Evolutionary conservation across 2,113 vertebrate genomes (phyloP).

Genomic region (Pongo pygmaeus): DNA sequence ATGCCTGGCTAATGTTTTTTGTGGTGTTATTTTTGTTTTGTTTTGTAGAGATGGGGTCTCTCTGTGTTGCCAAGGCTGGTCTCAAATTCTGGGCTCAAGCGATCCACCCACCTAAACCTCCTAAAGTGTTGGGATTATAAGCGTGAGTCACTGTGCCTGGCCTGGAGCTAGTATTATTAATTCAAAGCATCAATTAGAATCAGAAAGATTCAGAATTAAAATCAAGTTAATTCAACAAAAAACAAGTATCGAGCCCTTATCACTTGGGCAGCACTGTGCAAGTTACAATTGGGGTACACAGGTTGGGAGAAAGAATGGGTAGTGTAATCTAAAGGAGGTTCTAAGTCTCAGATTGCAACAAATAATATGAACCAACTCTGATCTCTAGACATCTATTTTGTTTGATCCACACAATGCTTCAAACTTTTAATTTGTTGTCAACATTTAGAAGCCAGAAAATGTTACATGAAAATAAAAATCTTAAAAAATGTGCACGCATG

Average conservation of each 20-base stretch:
- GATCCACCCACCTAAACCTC: no score
- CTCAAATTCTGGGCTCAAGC: no score
- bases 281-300: not conserved
- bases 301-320: not conserved
- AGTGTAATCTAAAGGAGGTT: not conserved
- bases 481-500: not conserved
- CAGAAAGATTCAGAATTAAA: slow-evolving; percentile 19
- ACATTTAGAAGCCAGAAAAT: not conserved
- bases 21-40: no score
- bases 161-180: not conserved
- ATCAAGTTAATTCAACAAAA: slow-evolving; percentile 19
- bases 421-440: not conserved
- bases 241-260: not conserved
- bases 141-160: no score
- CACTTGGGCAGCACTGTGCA: not conserved
- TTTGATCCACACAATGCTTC: not conserved
- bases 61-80: no score
- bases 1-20: no score
- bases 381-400: not conserved
- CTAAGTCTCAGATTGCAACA: not conserved
- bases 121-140: no score
- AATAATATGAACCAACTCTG: not conserved
- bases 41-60: no score
- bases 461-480: not conserved
- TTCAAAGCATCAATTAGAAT: not conserved